phyloP scores from a whole-genome alignment of 30 jellyfish, hydroid and myxozoan genomes.

The Chironex yamaguchii region DNA sequence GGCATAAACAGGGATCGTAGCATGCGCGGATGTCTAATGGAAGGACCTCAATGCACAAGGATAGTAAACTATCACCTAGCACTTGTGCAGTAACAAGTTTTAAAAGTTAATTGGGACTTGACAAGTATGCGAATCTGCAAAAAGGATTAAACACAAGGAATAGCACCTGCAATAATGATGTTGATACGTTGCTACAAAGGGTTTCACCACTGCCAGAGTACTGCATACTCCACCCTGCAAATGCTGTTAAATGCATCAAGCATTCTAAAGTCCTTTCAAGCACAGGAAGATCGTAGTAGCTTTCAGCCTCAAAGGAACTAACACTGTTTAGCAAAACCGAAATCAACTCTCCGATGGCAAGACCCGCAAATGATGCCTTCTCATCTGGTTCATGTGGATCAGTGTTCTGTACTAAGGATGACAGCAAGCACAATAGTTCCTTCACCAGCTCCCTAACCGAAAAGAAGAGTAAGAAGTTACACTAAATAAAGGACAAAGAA shows the following conservation, averaged over 20 bases:
- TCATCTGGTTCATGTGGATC: slow-evolving; percentile 1
- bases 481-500: too few relatives aligned
- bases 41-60: too few relatives aligned
- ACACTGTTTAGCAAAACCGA: slow-evolving; percentile 49
- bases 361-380: not conserved
- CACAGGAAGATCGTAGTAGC: slow-evolving; percentile 91
- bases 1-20: too few relatives aligned
- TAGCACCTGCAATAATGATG: slow-evolving; percentile 70
- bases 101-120: too few relatives aligned
- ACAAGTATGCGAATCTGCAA: too few relatives aligned
- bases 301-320: slow-evolving; percentile 69
- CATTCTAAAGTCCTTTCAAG: slow-evolving; percentile 85
- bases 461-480: not conserved
- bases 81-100: too few relatives aligned
- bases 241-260: slow-evolving; percentile 65
- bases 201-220: slow-evolving; percentile 68
- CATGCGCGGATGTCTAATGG: too few relatives aligned
- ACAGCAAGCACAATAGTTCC: slow-evolving; percentile 26
- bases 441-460: slow-evolving; percentile 45
- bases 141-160: too few relatives aligned
- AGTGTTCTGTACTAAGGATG: slow-evolving; percentile 1
- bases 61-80: too few relatives aligned
- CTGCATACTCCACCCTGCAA: slow-evolving; percentile 83
- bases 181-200: slow-evolving; percentile 66
- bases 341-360: slow-evolving; percentile 51